A percentile compares a stretch with the other conserved stretches of the same genome.
Evolutionary conservation across 2,113 vertebrate genomes (phyloP).

Genomic region (Falco punctatus): DNA sequence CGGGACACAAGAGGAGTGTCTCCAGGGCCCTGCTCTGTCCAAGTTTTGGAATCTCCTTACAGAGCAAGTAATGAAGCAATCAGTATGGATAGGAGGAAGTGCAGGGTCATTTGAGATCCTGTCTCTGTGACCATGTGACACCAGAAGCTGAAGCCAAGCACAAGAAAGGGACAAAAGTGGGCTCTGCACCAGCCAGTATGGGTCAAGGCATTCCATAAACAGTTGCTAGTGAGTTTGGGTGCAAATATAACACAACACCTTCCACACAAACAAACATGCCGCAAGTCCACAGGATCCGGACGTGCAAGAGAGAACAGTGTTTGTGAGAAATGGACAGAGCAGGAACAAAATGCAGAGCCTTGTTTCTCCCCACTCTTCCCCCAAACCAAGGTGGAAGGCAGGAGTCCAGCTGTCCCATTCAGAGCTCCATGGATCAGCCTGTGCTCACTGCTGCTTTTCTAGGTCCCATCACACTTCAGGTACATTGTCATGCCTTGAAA

Average conservation of each 20-base stretch:
- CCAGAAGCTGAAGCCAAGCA: not conserved
- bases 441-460: too few relatives aligned
- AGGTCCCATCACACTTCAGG: rapidly evolving
- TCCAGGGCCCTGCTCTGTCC: rapidly evolving
- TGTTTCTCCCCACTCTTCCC: rapidly evolving
- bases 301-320: rapidly evolving
- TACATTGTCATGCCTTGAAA: rapidly evolving
- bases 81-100: not conserved
- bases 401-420: not conserved
- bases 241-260: not conserved
- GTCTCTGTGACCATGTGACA: not conserved
- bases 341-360: not conserved
- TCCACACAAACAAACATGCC: not conserved
- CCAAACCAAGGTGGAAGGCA: rapidly evolving
- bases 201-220: not conserved
- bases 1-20: rapidly evolving
- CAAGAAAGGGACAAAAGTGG: not conserved
- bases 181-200: not conserved
- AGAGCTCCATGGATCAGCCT: not conserved
- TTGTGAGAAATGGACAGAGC: not conserved
- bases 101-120: not conserved
- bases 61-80: not conserved
- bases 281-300: rapidly evolving
- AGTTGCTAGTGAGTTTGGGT: not conserved
- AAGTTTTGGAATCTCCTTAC: not conserved